phyloP scores from a whole-genome alignment of 2,888 invertebrate genomes.

The Drosophila niveifrons region DNA sequence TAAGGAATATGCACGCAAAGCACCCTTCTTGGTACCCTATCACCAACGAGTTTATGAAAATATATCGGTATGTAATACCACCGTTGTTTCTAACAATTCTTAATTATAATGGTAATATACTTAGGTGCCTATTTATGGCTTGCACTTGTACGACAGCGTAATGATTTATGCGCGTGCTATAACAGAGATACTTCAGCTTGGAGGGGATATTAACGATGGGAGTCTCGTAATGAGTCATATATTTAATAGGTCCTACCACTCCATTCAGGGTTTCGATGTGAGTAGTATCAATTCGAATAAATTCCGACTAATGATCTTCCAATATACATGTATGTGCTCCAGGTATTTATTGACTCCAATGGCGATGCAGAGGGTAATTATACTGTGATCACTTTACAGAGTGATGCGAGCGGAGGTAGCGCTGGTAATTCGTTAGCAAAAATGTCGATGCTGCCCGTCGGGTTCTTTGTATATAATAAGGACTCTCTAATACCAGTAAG shows the following conservation, averaged over 20 bases:
- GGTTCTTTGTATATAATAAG: slow-evolving; percentile 89
- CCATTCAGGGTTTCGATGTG: slow-evolving; percentile 93
- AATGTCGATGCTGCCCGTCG: slow-evolving; percentile 92
- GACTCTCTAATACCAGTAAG: slow-evolving; percentile 87
- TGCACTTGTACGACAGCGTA: slow-evolving; percentile 95
- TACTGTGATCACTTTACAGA: slow-evolving; percentile 92
- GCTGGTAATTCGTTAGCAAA: slow-evolving; percentile 85
- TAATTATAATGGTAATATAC: background rate
- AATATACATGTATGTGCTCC: slow-evolving; percentile 1
- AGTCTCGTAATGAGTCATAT: slow-evolving; percentile 91
- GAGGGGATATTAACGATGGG: slow-evolving; percentile 91
- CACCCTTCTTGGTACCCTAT: slow-evolving; percentile 92
- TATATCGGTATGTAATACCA: slow-evolving; percentile 86
- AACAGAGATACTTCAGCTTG: slow-evolving; percentile 89
- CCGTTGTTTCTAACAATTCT: background rate
- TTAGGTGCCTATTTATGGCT: slow-evolving; percentile 93
- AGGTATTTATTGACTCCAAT: slow-evolving; percentile 94
- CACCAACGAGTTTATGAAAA: slow-evolving; percentile 91
- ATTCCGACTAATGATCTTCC: background rate
- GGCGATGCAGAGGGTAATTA: slow-evolving; percentile 97
- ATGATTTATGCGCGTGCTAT: slow-evolving; percentile 94
- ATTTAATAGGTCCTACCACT: slow-evolving; percentile 91
- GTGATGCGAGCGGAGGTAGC: slow-evolving; percentile 85
- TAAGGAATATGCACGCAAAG: slow-evolving; percentile 89
- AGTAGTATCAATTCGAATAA: slow-evolving; percentile 24